Conservation (phyloP, 2,113 vertebrate genomes). For the Carassius auratus region DNA sequence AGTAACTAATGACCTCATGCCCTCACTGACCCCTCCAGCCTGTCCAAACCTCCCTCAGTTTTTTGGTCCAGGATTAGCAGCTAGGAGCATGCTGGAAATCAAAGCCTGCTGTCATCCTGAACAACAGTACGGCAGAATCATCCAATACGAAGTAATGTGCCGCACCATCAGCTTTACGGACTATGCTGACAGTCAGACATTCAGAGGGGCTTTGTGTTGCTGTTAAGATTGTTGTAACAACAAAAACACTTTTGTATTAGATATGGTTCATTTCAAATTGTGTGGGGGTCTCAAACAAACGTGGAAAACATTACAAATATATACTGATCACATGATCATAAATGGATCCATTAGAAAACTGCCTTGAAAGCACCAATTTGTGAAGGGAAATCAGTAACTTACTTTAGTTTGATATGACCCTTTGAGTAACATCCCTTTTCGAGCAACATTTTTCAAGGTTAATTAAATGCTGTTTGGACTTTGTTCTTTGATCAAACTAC, state of each 20-base stretch:
- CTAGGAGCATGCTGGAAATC: constrained; percentile 39
- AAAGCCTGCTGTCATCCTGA: constrained; percentile 37
- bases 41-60: constrained; percentile 9
- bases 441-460: background rate
- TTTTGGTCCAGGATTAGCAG: background rate
- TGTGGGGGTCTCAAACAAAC: background rate
- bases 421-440: background rate
- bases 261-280: background rate
- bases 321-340: background rate
- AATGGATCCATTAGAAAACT: background rate
- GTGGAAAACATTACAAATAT: background rate
- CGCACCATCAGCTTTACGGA: background rate
- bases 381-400: background rate
- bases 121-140: constrained; percentile 42
- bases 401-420: background rate
- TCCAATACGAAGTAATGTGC: constrained; percentile 16
- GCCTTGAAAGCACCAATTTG: background rate
- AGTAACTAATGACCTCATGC: background rate
- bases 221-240: background rate
- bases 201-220: background rate
- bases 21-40: constrained; percentile 16
- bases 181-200: constrained; percentile 19
- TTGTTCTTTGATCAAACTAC: background rate
- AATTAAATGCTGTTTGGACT: background rate
- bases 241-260: background rate